phyloP scores from a whole-genome alignment of 2,113 vertebrate genomes.

The Saguinus imperator region DNA sequence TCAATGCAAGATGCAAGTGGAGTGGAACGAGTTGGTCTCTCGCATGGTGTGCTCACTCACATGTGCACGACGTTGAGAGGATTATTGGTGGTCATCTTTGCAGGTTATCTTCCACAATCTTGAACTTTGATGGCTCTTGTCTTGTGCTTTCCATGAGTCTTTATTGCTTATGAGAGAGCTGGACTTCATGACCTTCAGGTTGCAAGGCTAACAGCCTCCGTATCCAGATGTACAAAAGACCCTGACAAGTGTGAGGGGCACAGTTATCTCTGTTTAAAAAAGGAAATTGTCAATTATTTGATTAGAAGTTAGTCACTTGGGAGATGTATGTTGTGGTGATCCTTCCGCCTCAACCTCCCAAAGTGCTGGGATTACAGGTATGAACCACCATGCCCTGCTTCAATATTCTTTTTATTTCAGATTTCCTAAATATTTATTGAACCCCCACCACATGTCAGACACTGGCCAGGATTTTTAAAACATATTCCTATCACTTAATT shows the following conservation, averaged over 20 bases:
- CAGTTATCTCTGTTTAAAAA: neutral
- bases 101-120: fast-evolving
- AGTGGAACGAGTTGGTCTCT: neutral
- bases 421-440: neutral
- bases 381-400: too few relatives aligned
- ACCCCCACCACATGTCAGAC: neutral
- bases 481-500: slow-evolving; percentile 27
- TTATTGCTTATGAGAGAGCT: neutral
- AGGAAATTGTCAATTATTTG: neutral
- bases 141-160: neutral
- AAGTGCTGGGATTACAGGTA: too few relatives aligned
- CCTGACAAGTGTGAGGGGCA: neutral
- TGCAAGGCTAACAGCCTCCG: neutral
- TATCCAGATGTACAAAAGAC: neutral
- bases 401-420: neutral
- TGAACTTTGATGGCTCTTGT: neutral
- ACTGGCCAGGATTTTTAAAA: neutral
- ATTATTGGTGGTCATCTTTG: neutral
- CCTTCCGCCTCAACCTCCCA: too few relatives aligned
- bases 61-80: neutral
- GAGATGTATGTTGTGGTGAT: neutral
- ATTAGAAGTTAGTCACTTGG: neutral
- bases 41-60: too few relatives aligned
- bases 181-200: neutral
- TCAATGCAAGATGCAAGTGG: neutral